Conservation (phyloP, 2,888 invertebrate species). For the Nycteola revayana region DNA sequence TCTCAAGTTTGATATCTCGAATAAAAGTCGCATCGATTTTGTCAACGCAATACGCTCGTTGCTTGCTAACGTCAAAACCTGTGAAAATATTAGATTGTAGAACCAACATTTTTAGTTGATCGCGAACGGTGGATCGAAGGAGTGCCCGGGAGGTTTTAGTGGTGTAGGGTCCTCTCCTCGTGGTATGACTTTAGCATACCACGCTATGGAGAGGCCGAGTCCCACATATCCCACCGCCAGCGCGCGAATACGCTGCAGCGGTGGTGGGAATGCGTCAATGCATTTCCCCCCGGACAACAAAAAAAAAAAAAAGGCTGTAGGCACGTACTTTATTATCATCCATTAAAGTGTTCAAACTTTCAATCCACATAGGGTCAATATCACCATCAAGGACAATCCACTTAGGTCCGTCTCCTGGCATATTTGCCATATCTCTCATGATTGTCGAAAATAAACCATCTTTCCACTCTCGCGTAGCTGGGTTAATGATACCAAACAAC, state of each 20-base stretch:
- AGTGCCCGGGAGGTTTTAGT: too few species aligned
- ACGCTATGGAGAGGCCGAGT: too few species aligned
- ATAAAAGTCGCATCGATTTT: conserved; percentile 93
- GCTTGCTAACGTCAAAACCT: conserved; percentile 94
- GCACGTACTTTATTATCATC: conserved; percentile 93
- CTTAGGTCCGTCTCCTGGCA: conserved; percentile 92
- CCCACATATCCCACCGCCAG: too few species aligned
- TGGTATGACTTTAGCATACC: too few species aligned
- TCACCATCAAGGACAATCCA: conserved; percentile 98
- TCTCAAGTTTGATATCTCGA: conserved; percentile 94
- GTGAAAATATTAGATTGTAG: too few species aligned
- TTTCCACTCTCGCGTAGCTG: conserved; percentile 96
- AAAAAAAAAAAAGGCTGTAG: not conserved
- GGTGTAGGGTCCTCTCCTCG: too few species aligned
- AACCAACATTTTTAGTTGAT: too few species aligned
- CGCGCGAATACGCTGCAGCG: too few species aligned
- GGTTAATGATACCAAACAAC: conserved; percentile 96
- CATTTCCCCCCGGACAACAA: too few species aligned
- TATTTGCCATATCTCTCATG: conserved; percentile 96
- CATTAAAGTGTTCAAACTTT: conserved; percentile 97
- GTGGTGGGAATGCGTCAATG: too few species aligned
- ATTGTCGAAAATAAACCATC: conserved; percentile 94
- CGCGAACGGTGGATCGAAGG: too few species aligned
- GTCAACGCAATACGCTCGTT: conserved; percentile 97
- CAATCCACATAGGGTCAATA: conserved; percentile 99